Base-by-base conservation (phyloP, 2,888 invertebrate species). In the Drosophila maculinotata region DNA sequence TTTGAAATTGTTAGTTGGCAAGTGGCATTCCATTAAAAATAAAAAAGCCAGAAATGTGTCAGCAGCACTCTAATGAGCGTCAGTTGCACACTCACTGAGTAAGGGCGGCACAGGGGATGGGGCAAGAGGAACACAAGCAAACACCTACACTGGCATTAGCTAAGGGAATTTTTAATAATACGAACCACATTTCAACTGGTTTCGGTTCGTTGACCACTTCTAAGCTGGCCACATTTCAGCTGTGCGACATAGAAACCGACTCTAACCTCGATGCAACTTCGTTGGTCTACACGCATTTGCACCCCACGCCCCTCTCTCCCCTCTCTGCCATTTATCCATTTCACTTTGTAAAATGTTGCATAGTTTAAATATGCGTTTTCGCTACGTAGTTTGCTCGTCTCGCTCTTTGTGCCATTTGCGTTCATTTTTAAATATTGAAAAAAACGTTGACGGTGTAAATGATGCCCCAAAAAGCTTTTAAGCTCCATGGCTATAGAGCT, bases 131-230 rank as follows among this genome's bases (percentile, higher is more conserved):
- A 5, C 14, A 17, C 25, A 12, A 20, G 31, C n/a, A n/a, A 52
- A 33, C 57, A 64, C 56, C 58, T 53, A 59, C 35, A 30, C 57
- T 51, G 45, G 23, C 73, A 69, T 66, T 49, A 60, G 58, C 48
- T 54, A 39, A 58, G 68, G 47, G 79, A 83, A 86, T 83, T 80
- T 83, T 75, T 75, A 81, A 83, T 86, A 81, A 79, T 73, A 73
- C 44, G 66, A 74, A 71, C 86, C 81, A 49, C 81, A 83, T 79
- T 86, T 79, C 70, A 74, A 67, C 71, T 65, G 64, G 60, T 49
- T 68, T 58, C 56, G 59, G 65, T 44, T 47, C 59, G 62, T 63
- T 66, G 71, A 28, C 44, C 57, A 49, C 41, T 48, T 45, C 60
- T 60, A 58, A 64, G 76, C 62, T 57, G 33, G 48, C 66, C 67